A percentile compares a stretch with the other conserved stretches of the same genome.
phyloP scores from a whole-genome alignment of 2,888 invertebrate species.

The Deilephila elpenor region DNA sequence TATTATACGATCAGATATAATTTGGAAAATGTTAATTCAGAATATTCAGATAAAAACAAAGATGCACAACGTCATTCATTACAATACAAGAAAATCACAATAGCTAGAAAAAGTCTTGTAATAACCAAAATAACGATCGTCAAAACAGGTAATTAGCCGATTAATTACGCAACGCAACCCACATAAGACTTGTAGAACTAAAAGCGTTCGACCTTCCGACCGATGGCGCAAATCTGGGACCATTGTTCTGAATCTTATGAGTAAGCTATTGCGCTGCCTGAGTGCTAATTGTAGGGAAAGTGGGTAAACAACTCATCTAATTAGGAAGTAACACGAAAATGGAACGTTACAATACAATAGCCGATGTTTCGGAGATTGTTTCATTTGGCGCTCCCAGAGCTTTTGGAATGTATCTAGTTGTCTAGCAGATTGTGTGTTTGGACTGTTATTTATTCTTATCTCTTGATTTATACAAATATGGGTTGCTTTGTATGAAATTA shows the following conservation, averaged over 20 bases:
- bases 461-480: not conserved
- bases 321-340: slow-evolving; percentile 48
- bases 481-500: not conserved
- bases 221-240: slow-evolving; percentile 24
- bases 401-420: not conserved
- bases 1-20: not conserved
- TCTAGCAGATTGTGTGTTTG: not conserved
- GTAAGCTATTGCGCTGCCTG: slow-evolving; percentile 15
- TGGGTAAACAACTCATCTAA: slow-evolving; percentile 57
- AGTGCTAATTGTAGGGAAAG: slow-evolving; percentile 57
- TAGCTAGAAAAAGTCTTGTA: not conserved
- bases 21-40: not conserved
- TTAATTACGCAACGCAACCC: not conserved
- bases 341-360: slow-evolving; percentile 30
- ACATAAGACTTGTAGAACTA: not conserved
- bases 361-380: slow-evolving; percentile 4
- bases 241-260: slow-evolving; percentile 26
- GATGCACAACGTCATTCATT: not conserved
- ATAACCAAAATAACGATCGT: not conserved
- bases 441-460: not conserved
- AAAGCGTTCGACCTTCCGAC: slow-evolving; percentile 8
- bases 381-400: not conserved
- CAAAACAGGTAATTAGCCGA: slow-evolving; percentile 12
- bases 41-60: not conserved
- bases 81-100: not conserved